phyloP scores from a whole-genome alignment of 2,113 vertebrate species.

The Pelodiscus sinensis region DNA sequence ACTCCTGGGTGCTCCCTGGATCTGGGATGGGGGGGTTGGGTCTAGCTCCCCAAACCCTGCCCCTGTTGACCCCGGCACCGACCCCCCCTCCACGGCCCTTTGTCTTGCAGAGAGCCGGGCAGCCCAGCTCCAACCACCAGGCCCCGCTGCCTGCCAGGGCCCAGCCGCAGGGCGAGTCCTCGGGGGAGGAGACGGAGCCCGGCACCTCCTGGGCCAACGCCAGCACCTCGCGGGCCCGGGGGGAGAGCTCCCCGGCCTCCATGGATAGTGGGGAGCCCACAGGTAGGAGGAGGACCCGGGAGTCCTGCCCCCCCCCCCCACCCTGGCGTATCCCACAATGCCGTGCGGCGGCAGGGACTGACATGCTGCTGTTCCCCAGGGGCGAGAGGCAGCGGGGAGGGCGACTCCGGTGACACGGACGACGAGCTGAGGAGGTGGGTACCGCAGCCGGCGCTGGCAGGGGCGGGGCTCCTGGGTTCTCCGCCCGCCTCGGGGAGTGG shows the following conservation, averaged over 20 bases:
- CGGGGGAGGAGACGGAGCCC: conserved; percentile 34
- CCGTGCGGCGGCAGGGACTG: not conserved
- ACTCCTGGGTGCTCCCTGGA: not conserved
- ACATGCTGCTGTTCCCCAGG: not conserved
- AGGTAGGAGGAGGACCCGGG: conserved; percentile 48
- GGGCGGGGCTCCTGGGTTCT: not conserved
- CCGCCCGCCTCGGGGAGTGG: not conserved
- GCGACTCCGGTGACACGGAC: conserved; percentile 88
- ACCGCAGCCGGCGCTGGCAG: not conserved
- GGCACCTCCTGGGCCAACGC: conserved; percentile 47
- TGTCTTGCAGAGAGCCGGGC: not conserved
- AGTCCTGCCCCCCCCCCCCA: not conserved
- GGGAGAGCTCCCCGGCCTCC: conserved; percentile 71
- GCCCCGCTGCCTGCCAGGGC: conserved; percentile 2
- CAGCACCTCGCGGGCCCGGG: conserved; percentile 34
- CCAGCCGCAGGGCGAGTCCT: not conserved
- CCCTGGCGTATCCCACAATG: not conserved
- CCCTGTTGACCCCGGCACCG: not conserved
- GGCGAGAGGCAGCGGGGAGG: conserved; percentile 47
- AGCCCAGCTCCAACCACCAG: conserved; percentile 30
- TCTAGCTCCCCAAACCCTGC: not conserved
- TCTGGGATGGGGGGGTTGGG: not conserved
- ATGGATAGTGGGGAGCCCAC: conserved; percentile 72
- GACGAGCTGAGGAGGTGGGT: conserved; percentile 89
- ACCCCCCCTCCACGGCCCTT: not conserved